Conservation (phyloP, 2,113 vertebrate species). For the Odocoileus virginianus region DNA sequence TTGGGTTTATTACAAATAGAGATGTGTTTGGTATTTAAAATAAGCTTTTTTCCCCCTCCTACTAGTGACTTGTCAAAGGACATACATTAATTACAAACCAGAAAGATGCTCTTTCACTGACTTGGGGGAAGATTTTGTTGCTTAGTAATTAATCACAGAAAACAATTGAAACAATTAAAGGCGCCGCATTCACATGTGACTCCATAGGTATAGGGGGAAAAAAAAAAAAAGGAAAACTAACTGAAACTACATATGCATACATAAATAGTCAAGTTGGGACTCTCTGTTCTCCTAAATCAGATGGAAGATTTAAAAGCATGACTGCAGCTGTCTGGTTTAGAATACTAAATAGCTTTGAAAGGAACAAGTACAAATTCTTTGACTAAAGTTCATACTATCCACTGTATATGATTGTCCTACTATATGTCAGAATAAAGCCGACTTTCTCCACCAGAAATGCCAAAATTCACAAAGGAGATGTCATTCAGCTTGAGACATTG, state of each 20-base stretch:
- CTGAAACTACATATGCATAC: neutral
- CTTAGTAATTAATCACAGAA: constrained; percentile 66
- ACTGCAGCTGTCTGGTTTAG: neutral
- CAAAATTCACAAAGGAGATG: constrained; percentile 2
- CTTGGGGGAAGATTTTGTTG: constrained; percentile 44
- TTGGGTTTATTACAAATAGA: constrained; percentile 53
- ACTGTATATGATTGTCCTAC: constrained; percentile 31
- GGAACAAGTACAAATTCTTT: neutral
- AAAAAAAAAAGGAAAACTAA: neutral
- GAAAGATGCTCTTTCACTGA: constrained; percentile 37
- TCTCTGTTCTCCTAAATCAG: neutral
- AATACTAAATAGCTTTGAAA: neutral
- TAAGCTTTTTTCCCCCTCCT: neutral
- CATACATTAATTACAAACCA: constrained; percentile 29
- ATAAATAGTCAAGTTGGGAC: neutral
- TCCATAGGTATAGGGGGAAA: neutral
- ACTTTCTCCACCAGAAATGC: constrained; percentile 30
- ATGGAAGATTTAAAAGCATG: neutral
- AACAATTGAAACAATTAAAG: constrained; percentile 41
- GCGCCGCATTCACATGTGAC: neutral
- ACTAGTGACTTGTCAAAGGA: constrained; percentile 54
- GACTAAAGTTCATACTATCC: neutral
- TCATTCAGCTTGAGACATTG: constrained; percentile 36
- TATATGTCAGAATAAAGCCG: neutral
- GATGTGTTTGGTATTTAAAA: constrained; percentile 45